Base-by-base conservation (phyloP, 2,113 vertebrate species). In the Boleophthalmus pectinirostris region DNA sequence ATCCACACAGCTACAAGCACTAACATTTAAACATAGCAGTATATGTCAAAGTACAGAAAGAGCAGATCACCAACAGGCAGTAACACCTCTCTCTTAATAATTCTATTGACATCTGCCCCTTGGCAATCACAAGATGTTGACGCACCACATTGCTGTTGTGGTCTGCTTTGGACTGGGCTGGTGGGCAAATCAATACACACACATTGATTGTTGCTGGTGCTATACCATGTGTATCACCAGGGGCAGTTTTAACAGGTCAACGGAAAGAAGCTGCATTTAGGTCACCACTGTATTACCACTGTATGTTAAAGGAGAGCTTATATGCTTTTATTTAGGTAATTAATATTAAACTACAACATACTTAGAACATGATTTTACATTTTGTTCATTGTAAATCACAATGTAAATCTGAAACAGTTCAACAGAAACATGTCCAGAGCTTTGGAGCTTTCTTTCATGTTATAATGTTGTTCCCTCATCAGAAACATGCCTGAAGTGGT, bases 171-270 rank as follows among this genome's bases (percentile, higher is more conserved):
- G 86, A 78, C 80, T 78, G 68, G 71, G 49, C 58, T 68, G 61
- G 74, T 45, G 77, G 38, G 74, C 66, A 72, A 84, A 89, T 92
- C 91, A 86, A 89, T 89, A 74, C 65, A 82, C 73, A 79, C 57
- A 67, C 66, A 85, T 82, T 79, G 86, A 90, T 87, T 72, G 67
- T 25, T 68, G 72, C 70, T 71, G 73, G 85, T 88, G 75, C 76
- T 71, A 80, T 88, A 81, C 78, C 69, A 23, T 70, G 21, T 11
- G 68, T 65, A 75, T 38, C n/a, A 75, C 74, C 77, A 53, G 23
- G 61, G 81, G 78, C 74, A 46, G 15, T 64, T 73, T 74, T 60
- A 43, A 78, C 72, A 74, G 49, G 72, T 80, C 66, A 63, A n/a
- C 49, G 21, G 49, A 20, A 65, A 77, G 75, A 64, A 47, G 15